These are phyloP conservation scores for Phortica magna DNA, from an alignment of 2,888 invertebrate genomes.

Conservation along the genomic window DNA sequence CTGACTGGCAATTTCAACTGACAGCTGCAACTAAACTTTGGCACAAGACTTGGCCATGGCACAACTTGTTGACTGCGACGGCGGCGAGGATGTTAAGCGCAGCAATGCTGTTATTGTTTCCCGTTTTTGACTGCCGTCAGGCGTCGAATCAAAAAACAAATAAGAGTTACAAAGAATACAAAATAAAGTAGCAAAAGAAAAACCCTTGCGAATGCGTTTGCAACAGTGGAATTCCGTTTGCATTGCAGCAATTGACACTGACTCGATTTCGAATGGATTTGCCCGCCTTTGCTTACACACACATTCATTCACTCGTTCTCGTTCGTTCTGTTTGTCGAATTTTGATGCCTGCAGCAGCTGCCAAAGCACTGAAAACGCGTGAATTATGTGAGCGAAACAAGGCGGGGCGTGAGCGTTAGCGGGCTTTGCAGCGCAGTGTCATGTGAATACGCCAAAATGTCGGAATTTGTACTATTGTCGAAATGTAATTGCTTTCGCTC, in stretches of 20 bases:
- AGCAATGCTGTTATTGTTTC: constrained; percentile 19
- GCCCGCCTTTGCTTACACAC: not conserved
- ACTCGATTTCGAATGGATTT: constrained; percentile 21
- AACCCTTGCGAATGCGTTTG: not conserved
- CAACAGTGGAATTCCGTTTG: constrained; percentile 23
- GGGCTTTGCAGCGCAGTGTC: not conserved
- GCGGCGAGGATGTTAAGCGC: not conserved
- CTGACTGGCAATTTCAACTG: constrained; percentile 13
- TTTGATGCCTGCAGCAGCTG: constrained; percentile 10
- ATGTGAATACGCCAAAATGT: not conserved
- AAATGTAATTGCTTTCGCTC: constrained; percentile 4
- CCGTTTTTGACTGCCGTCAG: constrained; percentile 10
- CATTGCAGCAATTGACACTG: constrained; percentile 31
- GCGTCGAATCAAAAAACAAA: not conserved
- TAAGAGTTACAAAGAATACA: not conserved
- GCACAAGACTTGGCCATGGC: not conserved
- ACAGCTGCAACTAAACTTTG: constrained; percentile 25
- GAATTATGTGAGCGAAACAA: not conserved
- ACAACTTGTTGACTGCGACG: not conserved
- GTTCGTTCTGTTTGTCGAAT: not conserved
- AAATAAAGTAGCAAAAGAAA: not conserved
- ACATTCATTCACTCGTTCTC: not conserved
- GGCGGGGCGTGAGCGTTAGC: not conserved
- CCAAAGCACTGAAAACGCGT: not conserved
- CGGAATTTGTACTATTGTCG: not conserved